A percentile compares a stretch with the other conserved stretches of the same genome.
Conservation (phyloP, 2,113 vertebrate genomes). For the Girardinichthys multiradiatus region DNA sequence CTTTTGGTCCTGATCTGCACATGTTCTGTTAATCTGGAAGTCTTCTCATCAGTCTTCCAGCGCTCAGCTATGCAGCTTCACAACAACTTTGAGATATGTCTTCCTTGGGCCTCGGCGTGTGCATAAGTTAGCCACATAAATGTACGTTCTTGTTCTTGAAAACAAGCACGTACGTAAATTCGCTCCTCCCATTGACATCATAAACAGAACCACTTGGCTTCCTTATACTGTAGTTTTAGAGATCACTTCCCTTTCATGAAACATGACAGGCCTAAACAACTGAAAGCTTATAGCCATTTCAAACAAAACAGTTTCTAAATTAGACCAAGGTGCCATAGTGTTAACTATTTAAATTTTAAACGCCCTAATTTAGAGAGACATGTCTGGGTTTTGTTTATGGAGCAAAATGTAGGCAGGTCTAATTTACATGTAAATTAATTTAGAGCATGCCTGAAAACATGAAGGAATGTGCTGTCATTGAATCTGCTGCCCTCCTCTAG, state of each 20-base stretch:
- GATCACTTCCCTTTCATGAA: constrained; percentile 5
- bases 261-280: constrained; percentile 12
- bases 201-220: not conserved
- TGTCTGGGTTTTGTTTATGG: constrained; percentile 34
- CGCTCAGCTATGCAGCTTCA: constrained; percentile 63
- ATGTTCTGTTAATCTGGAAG: constrained; percentile 39
- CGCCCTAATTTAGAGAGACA: constrained; percentile 22
- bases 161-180: constrained; percentile 7
- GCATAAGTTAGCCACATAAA: not conserved
- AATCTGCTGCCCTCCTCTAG: constrained; percentile 4
- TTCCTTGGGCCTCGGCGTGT: constrained; percentile 35
- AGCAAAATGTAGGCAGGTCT: constrained; percentile 34
- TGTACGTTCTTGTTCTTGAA: constrained; percentile 1
- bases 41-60: constrained; percentile 49
- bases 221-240: not conserved
- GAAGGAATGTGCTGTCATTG: constrained; percentile 35
- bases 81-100: constrained; percentile 58
- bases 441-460: constrained; percentile 2
- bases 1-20: not conserved
- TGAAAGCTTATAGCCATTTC: constrained; percentile 1
- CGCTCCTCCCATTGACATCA: not conserved
- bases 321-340: constrained; percentile 29
- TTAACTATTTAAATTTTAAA: constrained; percentile 32
- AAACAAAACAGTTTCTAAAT: constrained; percentile 21
- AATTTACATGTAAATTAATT: constrained; percentile 28